Conservation (phyloP, 2,113 vertebrate species). For the Argyrosomus japonicus region DNA sequence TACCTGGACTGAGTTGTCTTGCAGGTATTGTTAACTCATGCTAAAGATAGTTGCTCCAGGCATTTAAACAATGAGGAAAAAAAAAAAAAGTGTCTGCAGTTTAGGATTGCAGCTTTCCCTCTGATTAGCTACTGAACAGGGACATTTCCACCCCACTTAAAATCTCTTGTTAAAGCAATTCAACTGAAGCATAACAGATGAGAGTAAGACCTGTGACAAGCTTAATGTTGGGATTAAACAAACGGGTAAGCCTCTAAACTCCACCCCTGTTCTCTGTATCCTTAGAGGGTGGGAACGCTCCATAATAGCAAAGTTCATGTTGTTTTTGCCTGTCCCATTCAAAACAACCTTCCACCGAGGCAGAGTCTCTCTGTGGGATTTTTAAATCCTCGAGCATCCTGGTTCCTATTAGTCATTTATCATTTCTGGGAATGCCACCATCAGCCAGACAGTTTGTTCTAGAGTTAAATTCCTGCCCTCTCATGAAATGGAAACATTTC, state of each 20-base stretch:
- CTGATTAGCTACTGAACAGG: not conserved
- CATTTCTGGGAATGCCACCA: not conserved
- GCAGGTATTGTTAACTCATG: conserved; percentile 31
- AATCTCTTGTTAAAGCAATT: conserved; percentile 2
- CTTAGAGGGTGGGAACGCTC: conserved; percentile 81
- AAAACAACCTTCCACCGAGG: conserved; percentile 57
- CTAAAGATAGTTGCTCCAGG: conserved; percentile 7
- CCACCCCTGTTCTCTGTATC: conserved; percentile 75
- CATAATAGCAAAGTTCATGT: conserved; percentile 57
- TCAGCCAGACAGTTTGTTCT: not conserved
- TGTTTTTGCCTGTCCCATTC: conserved; percentile 65
- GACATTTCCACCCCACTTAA: not conserved
- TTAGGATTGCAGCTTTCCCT: not conserved
- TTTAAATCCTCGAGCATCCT: conserved; percentile 48
- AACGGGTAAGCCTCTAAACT: conserved; percentile 62
- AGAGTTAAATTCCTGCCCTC: not conserved
- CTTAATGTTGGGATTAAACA: conserved; percentile 51
- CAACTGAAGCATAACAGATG: conserved; percentile 4
- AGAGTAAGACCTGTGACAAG: conserved; percentile 43
- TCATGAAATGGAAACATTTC: conserved; percentile 11
- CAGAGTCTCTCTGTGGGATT: conserved; percentile 57
- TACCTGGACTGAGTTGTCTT: conserved; percentile 10
- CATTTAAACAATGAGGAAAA: conserved; percentile 73
- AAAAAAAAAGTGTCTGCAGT: not conserved
- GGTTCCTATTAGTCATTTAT: conserved; percentile 46